Base-by-base conservation (phyloP, 2,888 invertebrate genomes). In the Harpagoxenus sublaevis region DNA sequence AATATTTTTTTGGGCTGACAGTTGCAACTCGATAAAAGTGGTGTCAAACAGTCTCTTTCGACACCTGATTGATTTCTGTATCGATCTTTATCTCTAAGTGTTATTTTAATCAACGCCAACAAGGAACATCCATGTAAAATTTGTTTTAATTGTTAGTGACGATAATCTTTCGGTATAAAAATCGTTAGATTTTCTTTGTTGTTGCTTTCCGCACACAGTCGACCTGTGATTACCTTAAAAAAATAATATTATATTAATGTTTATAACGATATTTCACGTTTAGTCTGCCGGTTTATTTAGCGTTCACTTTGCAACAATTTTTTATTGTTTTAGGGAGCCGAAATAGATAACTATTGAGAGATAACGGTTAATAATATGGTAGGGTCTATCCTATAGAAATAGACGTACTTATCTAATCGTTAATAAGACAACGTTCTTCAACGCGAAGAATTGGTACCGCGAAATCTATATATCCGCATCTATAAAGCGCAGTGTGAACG, bases 401-500 rank as follows among this genome's bases (percentile, higher is more conserved):
- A 8, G 23, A 42, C 18, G 28, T 42, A 39, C 6, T 8, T 65
- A 65, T 77, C 65, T 65, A 65, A 77, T 65, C 65, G 8, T 31
- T 35, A 31, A 45, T 28, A 42, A 78, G 42, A 35, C 65, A 4
- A 42, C 57, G 63, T 79, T 79, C 23, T 12, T 45, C 53, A 28
- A 57, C 45, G 45, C 57, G 78, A 57, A 79, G 87, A 89, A 90
- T 88, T 88, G 91, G 91, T 91, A 89, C 90, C 90, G 88, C 89
- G 90, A 89, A 91, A 91, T 89, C 92, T 91, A 92, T 91, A 92
- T 91, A 91, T 91, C 88, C 90, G 90, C 91, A 90, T 91, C 89
- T 89, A 89, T 86, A 89, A 92, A 92, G 93, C 92, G 92, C 93
- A 93, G 92, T 90, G 92, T 90, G 92, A 93, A 93, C 93, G 92